Evolutionary conservation across 2,888 invertebrate species (phyloP).

Genomic region (Amiota mariae): DNA sequence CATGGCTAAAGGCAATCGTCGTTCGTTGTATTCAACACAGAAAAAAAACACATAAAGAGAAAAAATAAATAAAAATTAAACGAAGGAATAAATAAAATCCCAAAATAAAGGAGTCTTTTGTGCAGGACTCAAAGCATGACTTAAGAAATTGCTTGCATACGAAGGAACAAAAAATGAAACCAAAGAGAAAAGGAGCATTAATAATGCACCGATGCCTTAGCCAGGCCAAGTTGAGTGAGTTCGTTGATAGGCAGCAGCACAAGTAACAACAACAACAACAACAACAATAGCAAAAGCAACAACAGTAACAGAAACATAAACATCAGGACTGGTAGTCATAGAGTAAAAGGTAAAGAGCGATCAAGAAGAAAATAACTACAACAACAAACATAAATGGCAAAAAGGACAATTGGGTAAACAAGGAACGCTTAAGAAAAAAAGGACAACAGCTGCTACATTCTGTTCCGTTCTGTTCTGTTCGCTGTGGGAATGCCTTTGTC

Average conservation of each 20-base stretch:
- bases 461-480: too few species aligned
- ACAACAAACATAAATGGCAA: neutral
- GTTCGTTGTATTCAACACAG: neutral
- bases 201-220: neutral
- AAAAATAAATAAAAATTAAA: neutral
- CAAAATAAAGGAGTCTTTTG: neutral
- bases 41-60: neutral
- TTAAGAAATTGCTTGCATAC: conserved; percentile 17
- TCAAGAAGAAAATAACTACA: too few species aligned
- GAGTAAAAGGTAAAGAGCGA: neutral
- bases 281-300: too few species aligned
- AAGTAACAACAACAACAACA: too few species aligned
- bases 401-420: conserved; percentile 25
- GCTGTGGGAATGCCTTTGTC: conserved; percentile 2
- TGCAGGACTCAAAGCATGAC: conserved; percentile 20
- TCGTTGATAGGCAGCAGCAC: neutral
- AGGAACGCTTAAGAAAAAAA: conserved; percentile 14
- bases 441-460: conserved; percentile 19
- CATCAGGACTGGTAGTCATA: neutral
- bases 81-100: neutral
- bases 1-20: conserved; percentile 37
- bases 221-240: neutral
- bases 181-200: neutral
- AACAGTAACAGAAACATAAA: neutral
- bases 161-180: neutral